Base-by-base conservation (phyloP, 64 coral and sea anemone species). In the Actinia tenebrosa region DNA sequence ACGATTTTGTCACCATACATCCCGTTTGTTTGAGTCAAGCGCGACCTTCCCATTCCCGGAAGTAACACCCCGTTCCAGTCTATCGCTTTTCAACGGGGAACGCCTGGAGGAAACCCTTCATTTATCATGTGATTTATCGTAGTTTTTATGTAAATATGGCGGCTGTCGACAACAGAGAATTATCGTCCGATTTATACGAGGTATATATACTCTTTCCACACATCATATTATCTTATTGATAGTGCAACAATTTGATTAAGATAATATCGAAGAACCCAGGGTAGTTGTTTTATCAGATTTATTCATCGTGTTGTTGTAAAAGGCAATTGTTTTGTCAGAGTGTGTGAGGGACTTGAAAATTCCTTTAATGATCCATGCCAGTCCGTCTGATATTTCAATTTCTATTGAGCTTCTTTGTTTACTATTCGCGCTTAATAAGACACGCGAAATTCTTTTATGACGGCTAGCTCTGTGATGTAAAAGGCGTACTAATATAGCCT, bases 111-210 rank as follows among this genome's bases (percentile, higher is more conserved):
- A 22, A 50, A 18, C 16, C 45, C 46, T 19, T 53, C 15, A 8
- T 3, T 81, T 81, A 81, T 81, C 79, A 81, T 81, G 79, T 81
- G 79, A 81, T 81, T 53, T 53, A 1, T 53, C n/a, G 14, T 50
- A 37, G n/a, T n/a, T 16, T 22, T 45, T 50, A 53, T 81, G 79
- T 81, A 81, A 81, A 81, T 81, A 81, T 81, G 79, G 79, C 79
- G 79, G 79, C 79, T 81, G 79, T 81, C 19, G 79, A 81, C 44
- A 45, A 81, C 18, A 47, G 79, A n/a, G 27, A 81, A 45, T 81
- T 53, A 53, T 81, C 50, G n/a, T 50, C 50, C 45, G 79, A 81
- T 50, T 81, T 81, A 53, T 7, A 50, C 18, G 45, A 81, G 79
- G 79, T 81, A 81, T 79, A 37, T 37, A 53, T 0, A 20, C 56